phyloP scores from a whole-genome alignment of 2,797 vertebrate species.

The Crocidura indochinensis region DNA sequence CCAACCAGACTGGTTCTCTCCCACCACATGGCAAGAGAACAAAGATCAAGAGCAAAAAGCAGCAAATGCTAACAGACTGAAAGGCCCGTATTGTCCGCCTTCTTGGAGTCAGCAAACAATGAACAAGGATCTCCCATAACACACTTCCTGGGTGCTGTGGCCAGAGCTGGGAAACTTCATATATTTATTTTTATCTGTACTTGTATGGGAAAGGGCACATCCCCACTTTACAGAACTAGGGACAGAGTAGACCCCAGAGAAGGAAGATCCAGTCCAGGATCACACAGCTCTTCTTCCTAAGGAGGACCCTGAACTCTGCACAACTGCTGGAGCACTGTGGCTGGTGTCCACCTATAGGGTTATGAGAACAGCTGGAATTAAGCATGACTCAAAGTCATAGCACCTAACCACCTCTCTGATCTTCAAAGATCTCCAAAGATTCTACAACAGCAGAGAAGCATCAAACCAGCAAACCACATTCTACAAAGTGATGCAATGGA shows the following conservation, averaged over 20 bases:
- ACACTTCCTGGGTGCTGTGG: fast-evolving
- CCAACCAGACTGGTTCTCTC: slow-evolving; percentile 41
- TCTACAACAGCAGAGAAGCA: background rate
- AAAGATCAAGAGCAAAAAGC: background rate
- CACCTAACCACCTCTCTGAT: background rate
- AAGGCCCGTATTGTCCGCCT: background rate
- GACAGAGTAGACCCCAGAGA: too few relatives aligned
- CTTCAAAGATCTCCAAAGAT: fast-evolving
- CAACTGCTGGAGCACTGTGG: fast-evolving
- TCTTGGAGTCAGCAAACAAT: background rate
- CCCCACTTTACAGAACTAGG: background rate
- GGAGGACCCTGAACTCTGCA: background rate
- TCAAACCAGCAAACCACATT: background rate
- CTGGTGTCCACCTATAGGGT: fast-evolving
- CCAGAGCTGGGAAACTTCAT: background rate
- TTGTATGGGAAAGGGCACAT: fast-evolving
- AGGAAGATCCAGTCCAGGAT: background rate
- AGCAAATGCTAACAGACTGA: background rate
- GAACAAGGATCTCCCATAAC: background rate
- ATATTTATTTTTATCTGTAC: background rate
- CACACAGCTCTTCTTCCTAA: fast-evolving
- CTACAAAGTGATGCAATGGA: fast-evolving
- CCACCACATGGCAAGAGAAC: background rate
- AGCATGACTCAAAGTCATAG: too few relatives aligned
- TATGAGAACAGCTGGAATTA: background rate